A percentile compares a stretch with the other conserved stretches of the same genome.
phyloP scores from a whole-genome alignment of 2,888 invertebrate species.

The Mythimna ferrago region DNA sequence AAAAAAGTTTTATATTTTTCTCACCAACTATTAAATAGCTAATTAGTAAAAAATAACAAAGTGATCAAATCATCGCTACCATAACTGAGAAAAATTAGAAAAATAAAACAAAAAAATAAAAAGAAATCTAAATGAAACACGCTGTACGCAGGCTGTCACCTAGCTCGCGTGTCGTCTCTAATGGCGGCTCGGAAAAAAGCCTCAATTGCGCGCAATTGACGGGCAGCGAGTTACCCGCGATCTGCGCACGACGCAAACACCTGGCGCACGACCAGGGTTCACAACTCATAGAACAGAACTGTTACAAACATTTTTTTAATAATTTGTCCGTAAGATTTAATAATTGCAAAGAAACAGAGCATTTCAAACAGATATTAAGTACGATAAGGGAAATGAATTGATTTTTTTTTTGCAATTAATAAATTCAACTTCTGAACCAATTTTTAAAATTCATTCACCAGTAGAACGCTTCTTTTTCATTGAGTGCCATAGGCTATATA shows the following conservation, averaged over 20 bases:
- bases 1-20: too few relatives aligned
- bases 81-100: too few relatives aligned
- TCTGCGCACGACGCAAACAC: slow-evolving; percentile 84
- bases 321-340: background rate
- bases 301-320: background rate
- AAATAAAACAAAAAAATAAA: too few relatives aligned
- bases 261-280: slow-evolving; percentile 74
- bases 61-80: too few relatives aligned
- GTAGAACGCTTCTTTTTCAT: too few relatives aligned
- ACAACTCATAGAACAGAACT: slow-evolving; percentile 3
- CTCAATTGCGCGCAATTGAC: slow-evolving; percentile 86
- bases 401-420: too few relatives aligned
- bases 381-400: too few relatives aligned
- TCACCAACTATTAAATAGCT: too few relatives aligned
- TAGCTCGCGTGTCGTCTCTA: slow-evolving; percentile 83
- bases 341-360: background rate
- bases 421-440: too few relatives aligned
- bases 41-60: too few relatives aligned
- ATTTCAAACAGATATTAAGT: background rate
- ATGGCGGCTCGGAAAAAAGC: slow-evolving; percentile 85
- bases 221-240: slow-evolving; percentile 79
- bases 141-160: slow-evolving; percentile 74
- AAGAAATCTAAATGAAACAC: slow-evolving; percentile 42
- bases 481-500: too few relatives aligned
- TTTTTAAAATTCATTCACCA: too few relatives aligned